Evolutionary conservation across 2,888 invertebrate species (phyloP), one percentile per base, ranked within the genome.

Genomic region (Tiphia femorata): DNA sequence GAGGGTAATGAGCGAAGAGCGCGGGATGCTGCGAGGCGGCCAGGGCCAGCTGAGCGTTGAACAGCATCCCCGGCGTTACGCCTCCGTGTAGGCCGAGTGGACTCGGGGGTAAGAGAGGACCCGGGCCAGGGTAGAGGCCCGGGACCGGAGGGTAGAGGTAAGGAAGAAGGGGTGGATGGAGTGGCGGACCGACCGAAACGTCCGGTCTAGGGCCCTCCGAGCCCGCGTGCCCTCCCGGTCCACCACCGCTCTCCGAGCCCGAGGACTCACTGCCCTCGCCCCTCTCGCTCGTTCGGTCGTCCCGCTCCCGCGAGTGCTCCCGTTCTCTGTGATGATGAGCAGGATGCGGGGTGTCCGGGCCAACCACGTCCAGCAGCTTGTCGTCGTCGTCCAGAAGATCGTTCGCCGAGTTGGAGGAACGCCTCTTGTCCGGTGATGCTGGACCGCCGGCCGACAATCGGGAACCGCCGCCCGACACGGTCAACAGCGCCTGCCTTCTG

Each of bases 141-240:
- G 86, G 88, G 3, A 83, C 82, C 44, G 91, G 93, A 27, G 95
- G 95, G 84, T 96, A 97, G 49, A 97, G 90, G 87, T 97, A 97
- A 70, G 97, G 96, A 80, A 97, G 86, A 80, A 94, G 87, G 46
- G 95, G 95, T 40, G 96, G 95, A 79, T 96, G 96, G 41, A 96
- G 92, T 40, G 96, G 96, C 33, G 96, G 96, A 46, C 96, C 97
- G 33, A 97, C 92, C 25, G 95, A 95, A 62, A 96, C 96, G 85
- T 97, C 97, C 16, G 96, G 96, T 64, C 94, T 91, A 0, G 95
- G 95, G 67, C 75, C 88, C 84, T 73, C 86, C 70, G 68, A 89
- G 85, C 56, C 86, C 75, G 65, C 78, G 88, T 73, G 81, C 88
- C 70, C 73, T 85, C 37, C 83, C 86, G 86, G 81, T 88, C 70